Evolutionary conservation across 2,888 invertebrate species (phyloP).

Genomic region (Andrena hattorfiana): DNA sequence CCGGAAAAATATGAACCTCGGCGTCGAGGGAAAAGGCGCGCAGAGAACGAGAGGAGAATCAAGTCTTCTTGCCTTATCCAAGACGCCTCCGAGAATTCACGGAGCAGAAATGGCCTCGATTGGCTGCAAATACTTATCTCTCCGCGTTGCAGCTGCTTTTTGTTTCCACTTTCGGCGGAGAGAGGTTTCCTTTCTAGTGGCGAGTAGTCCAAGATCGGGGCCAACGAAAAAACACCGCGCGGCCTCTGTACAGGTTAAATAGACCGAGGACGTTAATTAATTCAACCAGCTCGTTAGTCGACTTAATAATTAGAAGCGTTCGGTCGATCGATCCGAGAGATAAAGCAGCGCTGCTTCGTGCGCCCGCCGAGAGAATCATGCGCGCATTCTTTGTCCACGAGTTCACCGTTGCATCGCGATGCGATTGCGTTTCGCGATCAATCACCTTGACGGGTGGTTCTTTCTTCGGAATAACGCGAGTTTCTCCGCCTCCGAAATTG

Average conservation of each 20-base stretch:
- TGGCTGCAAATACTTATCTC: conserved; percentile 8
- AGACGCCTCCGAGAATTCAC: conserved; percentile 1
- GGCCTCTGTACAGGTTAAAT: conserved; percentile 43
- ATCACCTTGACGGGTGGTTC: conserved; percentile 55
- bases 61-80: background rate
- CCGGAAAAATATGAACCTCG: conserved; percentile 40
- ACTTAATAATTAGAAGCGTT: conserved; percentile 62
- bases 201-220: background rate
- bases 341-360: conserved; percentile 46
- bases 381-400: conserved; percentile 15
- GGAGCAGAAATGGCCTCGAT: conserved; percentile 24
- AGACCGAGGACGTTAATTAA: conserved; percentile 53
- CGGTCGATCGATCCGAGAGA: conserved; percentile 58
- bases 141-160: background rate
- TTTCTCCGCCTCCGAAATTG: conserved; percentile 9
- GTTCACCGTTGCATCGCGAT: conserved; percentile 7
- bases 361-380: background rate
- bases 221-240: conserved; percentile 1
- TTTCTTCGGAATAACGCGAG: conserved; percentile 47
- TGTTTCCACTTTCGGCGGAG: background rate
- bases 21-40: conserved; percentile 20
- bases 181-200: background rate
- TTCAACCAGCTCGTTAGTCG: conserved; percentile 50
- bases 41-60: background rate
- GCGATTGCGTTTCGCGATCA: conserved; percentile 58